Base-by-base conservation (phyloP, 2,797 vertebrate species). In the Onychomys torridus region DNA sequence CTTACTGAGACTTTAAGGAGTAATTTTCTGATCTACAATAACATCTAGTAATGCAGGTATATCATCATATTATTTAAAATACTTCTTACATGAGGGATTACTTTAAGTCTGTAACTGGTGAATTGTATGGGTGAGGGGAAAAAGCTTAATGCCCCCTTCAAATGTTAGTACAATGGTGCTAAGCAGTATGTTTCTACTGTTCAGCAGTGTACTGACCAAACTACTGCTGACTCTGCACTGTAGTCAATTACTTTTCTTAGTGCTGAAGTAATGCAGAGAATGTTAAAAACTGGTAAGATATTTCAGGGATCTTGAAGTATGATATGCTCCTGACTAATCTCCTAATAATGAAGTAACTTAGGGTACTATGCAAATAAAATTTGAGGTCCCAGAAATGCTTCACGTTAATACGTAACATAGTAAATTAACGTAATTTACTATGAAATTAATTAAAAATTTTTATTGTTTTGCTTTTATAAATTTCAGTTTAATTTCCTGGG, bases 301-400 rank as follows among this genome's bases (percentile, higher is more conserved):
- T 13, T 83, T 86, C n/a, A 49, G 93, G 43, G 13, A 77, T 6
- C 3, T 91, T 89, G 75, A n/a, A 21, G 16, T 73, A 69, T 9
- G 81, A 84, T 6, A 75, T 13, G 25, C 27, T 93, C 16, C 32
- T 81, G 73, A 91, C 77, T 93, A 83, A 71, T 93, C 63, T 93
- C 32, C 34, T 67, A 73, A 25, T 73, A 77, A 78, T 89, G 16
- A 96, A 96, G 73, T 91, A 43, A 46, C 16, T 73, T 86, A 89
- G 17, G 65, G 21, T 73, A 91, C 9, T 9, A 89, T 40, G 34
- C 21, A 61, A 85, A 89, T 57, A 37, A 73, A 63, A 11, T 67
- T 71, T 9, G 5, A 93, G 87, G 10, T 13, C 55, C 87, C 12
- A 82, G 8, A 52, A 52, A 52, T 52, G 4, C 13, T 52, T 14